phyloP scores from a whole-genome alignment of 2,113 vertebrate genomes.

The Hydrochoerus hydrochaeris region DNA sequence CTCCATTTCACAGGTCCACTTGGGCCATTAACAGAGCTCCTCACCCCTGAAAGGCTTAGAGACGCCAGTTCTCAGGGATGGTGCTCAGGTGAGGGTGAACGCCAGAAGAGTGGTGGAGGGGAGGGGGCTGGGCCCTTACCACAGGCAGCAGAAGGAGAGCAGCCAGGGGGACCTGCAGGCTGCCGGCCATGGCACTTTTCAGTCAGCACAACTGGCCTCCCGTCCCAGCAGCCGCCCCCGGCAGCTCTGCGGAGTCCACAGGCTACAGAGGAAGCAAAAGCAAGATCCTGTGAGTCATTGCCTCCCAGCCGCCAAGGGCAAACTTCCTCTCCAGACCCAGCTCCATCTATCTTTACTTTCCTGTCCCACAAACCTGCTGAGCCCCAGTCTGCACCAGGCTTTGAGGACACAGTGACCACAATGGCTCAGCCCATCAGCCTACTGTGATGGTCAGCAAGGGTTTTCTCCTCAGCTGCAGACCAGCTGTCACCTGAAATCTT shows the following conservation, averaged over 20 bases:
- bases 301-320: not conserved
- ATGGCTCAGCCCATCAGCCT: not conserved
- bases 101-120: too few species aligned
- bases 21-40: not conserved
- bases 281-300: not conserved
- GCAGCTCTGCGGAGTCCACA: not conserved
- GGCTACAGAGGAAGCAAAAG: constrained; percentile 39
- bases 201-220: not conserved
- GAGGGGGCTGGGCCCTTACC: constrained; percentile 67
- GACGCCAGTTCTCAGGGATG: not conserved
- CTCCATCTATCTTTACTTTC: not conserved
- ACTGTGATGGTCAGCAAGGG: not conserved
- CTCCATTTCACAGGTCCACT: not conserved
- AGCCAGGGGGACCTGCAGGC: not conserved
- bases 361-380: not conserved
- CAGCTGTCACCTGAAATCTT: not conserved
- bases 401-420: not conserved
- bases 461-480: not conserved
- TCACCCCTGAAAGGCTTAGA: not conserved
- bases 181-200: not conserved
- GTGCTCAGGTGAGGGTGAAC: not conserved
- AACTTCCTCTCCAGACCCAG: too few species aligned
- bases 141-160: constrained; percentile 69
- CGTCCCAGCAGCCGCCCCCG: not conserved
- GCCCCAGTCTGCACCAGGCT: not conserved